Conservation (phyloP, 2,888 invertebrate genomes). For the Alitta virens region DNA sequence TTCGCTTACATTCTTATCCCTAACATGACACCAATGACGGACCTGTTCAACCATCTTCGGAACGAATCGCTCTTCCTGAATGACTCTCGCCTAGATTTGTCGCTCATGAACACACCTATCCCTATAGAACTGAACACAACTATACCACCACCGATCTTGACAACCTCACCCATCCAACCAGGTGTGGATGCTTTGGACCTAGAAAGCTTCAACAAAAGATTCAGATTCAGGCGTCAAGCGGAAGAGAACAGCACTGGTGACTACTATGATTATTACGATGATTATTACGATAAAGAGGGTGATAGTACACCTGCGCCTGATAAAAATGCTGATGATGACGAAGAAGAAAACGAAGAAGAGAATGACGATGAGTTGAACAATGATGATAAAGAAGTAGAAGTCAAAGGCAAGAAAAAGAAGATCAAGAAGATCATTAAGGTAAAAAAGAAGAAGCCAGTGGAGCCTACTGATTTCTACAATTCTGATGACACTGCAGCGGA, state of each 20-base stretch:
- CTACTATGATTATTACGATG: background rate
- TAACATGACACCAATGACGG: conserved; percentile 30
- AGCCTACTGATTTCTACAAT: background rate
- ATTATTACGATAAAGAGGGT: background rate
- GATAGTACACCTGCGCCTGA: background rate
- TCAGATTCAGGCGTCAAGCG: background rate
- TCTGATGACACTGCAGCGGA: background rate
- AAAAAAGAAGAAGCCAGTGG: background rate
- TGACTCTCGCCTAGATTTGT: background rate
- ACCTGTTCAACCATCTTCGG: conserved; percentile 25
- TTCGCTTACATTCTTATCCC: conserved; percentile 30
- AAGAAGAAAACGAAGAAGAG: background rate
- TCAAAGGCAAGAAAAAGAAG: no score
- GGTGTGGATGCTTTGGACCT: background rate
- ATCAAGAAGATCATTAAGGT: background rate
- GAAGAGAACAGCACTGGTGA: background rate
- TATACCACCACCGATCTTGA: background rate
- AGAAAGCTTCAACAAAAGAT: background rate
- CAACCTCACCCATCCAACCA: background rate
- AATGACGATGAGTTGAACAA: background rate
- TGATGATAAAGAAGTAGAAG: background rate
- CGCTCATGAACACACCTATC: background rate
- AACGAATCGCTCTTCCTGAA: conserved; percentile 24
- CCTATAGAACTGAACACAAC: background rate
- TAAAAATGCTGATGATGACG: background rate